Evolutionary conservation across 1,140 invertebrate genomes (phyloP).

Genomic region (Holotrichia oblita): DNA sequence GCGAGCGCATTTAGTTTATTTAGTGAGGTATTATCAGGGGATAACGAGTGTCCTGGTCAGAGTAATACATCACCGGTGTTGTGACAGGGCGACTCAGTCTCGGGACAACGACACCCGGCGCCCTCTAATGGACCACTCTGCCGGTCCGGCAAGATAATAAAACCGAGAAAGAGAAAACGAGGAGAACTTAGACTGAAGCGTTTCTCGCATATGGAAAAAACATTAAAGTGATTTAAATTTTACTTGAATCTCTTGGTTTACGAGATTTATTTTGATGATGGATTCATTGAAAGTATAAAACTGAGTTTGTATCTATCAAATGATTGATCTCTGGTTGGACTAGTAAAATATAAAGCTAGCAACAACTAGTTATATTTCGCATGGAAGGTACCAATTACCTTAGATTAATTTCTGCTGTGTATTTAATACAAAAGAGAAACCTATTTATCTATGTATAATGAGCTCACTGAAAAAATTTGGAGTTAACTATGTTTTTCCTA

Average conservation of each 20-base stretch:
- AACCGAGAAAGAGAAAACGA: neutral
- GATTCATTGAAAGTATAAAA: neutral
- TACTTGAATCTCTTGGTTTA: too few species aligned
- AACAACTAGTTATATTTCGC: too few species aligned
- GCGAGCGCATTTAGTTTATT: slow-evolving; percentile 39
- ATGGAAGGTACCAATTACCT: too few species aligned
- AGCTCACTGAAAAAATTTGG: too few species aligned
- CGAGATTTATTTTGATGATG: neutral
- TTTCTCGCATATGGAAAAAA: neutral
- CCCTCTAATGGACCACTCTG: slow-evolving; percentile 38
- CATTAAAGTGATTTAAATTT: neutral
- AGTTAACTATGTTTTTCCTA: too few species aligned
- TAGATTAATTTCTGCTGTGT: too few species aligned
- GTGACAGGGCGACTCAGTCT: slow-evolving; percentile 33
- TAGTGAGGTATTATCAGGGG: slow-evolving; percentile 41
- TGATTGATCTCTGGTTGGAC: too few species aligned
- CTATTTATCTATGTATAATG: too few species aligned
- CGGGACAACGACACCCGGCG: slow-evolving; percentile 15
- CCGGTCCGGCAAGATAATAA: slow-evolving; percentile 37
- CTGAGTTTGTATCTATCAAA: too few species aligned
- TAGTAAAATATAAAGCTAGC: too few species aligned
- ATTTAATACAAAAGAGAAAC: too few species aligned
- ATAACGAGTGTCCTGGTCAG: slow-evolving; percentile 41
- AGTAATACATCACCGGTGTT: slow-evolving; percentile 42
- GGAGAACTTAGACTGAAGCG: neutral